Evolutionary conservation across 2,888 invertebrate genomes (phyloP), one percentile per base, ranked within the genome.

Genomic region (Myopa testacea): DNA sequence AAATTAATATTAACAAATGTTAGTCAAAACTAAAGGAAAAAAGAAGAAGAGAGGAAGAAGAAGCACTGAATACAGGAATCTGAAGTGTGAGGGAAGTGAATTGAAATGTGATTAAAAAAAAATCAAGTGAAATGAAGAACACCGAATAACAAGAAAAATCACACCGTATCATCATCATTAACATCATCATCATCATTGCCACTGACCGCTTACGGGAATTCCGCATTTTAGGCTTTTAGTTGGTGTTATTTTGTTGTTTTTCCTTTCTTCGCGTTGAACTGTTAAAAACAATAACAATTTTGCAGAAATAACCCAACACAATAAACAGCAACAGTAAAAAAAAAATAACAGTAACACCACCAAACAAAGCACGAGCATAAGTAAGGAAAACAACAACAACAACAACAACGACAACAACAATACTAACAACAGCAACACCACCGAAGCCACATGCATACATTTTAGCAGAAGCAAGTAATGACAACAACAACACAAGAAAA

Each of bases 181-280:
- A 65, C 77, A 76, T 45, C 76, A 80, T 58, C 81, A 83, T 76
- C 80, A 81, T 55, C 77, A 40, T n/a, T 5, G 37, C 73, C 40
- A 62, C 62, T 45, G 45, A 73, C 73, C 60, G 73, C 55, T 38
- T 40, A 58, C 55, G 67, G 75, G 38, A 75, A 75, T 67, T 67
- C 75, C 75, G 73, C 73, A 73, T 73, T 73, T 40, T 70, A 45
- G 40, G 63, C 73, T 37, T 70, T 45, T n/a, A 37, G 16, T 45
- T 68, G 55, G 55, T 55, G 16, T 67, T 67, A 4, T 34, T 55
- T 63, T 1, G 55, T n/a, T 63, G 37, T 4, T 63, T 19, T 37
- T 63, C n/a, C 12, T 10, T 26, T 63, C 63, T 63, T 14, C 7
- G 14, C 63, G 55, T 55, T n/a, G 55, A 3, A 4, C 6, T 55